Percentiles rank a stretch among this genome's conserved stretches.
Conservation (phyloP, 1,140 invertebrate species). For the Pissodes strobi region DNA sequence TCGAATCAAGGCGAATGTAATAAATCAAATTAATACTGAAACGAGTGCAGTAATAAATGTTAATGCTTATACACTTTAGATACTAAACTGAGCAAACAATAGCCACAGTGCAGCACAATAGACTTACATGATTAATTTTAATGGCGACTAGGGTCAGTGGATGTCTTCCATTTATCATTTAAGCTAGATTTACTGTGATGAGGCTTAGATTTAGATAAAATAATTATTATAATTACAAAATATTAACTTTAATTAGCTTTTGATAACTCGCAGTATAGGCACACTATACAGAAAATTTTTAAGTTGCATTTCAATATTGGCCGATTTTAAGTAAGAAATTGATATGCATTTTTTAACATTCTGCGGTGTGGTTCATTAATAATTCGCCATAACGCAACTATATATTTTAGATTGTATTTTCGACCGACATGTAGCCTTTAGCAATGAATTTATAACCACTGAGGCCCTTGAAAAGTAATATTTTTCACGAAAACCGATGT, state of each 20-base stretch:
- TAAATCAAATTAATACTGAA: slow-evolving; percentile 9
- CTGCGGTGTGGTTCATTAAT: too few species aligned
- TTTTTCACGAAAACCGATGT: too few species aligned
- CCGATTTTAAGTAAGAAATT: background rate
- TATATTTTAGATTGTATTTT: too few species aligned
- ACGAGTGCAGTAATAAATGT: background rate
- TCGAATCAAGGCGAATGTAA: background rate
- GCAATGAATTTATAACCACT: too few species aligned
- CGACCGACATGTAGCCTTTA: too few species aligned
- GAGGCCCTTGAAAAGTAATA: too few species aligned
- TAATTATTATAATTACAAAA: background rate
- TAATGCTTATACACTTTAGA: slow-evolving; percentile 11
- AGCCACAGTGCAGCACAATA: slow-evolving; percentile 1
- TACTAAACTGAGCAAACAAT: slow-evolving; percentile 9
- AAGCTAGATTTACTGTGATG: background rate
- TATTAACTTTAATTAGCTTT: background rate
- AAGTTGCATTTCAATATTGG: background rate
- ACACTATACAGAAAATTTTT: background rate
- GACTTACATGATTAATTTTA: slow-evolving; percentile 19
- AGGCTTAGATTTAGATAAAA: background rate
- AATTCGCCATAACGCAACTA: too few species aligned
- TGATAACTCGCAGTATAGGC: background rate
- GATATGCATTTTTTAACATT: too few species aligned
- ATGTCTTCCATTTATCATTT: slow-evolving; percentile 20
- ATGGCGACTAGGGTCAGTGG: slow-evolving; percentile 1